Evolutionary conservation across 2,797 vertebrate genomes (phyloP).

Genomic region (Acipenser ruthenus): DNA sequence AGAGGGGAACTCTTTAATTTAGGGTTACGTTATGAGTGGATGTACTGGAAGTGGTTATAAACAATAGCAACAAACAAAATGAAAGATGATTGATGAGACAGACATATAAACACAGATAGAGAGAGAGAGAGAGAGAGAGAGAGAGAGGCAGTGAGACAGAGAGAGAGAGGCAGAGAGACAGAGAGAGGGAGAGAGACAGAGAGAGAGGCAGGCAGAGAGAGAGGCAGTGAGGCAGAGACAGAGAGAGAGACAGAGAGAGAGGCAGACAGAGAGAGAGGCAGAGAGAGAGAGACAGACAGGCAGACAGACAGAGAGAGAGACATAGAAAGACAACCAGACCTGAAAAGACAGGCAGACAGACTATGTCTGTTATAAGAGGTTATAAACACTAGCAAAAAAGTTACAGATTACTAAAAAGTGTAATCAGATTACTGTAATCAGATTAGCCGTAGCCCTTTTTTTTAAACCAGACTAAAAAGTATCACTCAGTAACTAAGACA

Average conservation of each 20-base stretch:
- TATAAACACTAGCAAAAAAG: conserved; percentile 7
- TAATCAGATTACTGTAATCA: too few species aligned
- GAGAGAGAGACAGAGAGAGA: neutral
- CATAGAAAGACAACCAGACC: neutral
- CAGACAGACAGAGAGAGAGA: neutral
- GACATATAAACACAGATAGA: too few species aligned
- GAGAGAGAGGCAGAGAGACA: neutral
- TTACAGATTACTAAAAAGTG: too few species aligned
- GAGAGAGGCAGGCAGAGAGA: neutral
- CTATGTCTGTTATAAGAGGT: conserved; percentile 1
- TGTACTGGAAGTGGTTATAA: too few species aligned
- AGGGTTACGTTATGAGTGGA: too few species aligned
- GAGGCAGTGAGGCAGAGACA: neutral
- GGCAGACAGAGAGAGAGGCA: neutral
- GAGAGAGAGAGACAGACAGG: neutral
- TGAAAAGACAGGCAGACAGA: neutral
- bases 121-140: neutral
- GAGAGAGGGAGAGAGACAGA: neutral
- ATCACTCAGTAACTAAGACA: too few species aligned
- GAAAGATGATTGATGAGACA: too few species aligned
- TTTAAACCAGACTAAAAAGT: too few species aligned
- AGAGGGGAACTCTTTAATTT: too few species aligned
- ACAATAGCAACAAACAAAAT: too few species aligned
- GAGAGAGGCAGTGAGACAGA: neutral
- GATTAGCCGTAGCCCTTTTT: too few species aligned